These are phyloP conservation scores for Eupsittula cactorum DNA, from an alignment of 2,113 vertebrate species.

Conservation along the genomic window DNA sequence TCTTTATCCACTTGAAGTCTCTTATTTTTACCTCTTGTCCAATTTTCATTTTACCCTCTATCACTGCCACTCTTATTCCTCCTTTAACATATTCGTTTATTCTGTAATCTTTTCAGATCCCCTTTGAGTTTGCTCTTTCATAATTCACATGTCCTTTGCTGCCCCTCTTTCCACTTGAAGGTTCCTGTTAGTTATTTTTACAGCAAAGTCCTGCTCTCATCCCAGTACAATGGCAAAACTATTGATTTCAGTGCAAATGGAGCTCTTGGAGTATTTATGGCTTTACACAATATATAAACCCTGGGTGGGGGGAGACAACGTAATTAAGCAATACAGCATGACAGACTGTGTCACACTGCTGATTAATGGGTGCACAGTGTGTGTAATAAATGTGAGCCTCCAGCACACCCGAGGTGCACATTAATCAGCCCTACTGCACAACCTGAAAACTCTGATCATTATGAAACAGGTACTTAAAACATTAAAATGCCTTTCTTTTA, in stretches of 20 bases:
- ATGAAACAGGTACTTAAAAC: slow-evolving; percentile 32
- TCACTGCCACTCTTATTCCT: not conserved
- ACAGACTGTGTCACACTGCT: not conserved
- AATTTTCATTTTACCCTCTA: slow-evolving; percentile 21
- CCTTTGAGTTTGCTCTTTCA: not conserved
- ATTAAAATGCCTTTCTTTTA: slow-evolving; percentile 35
- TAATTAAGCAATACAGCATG: slow-evolving; percentile 18
- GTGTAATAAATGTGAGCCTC: slow-evolving; percentile 30
- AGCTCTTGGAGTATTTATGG: slow-evolving; percentile 41
- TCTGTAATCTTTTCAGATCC: slow-evolving; percentile 22
- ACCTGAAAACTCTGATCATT: not conserved
- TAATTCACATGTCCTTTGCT: not conserved
- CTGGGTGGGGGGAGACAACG: not conserved
- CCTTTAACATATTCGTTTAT: slow-evolving; percentile 18
- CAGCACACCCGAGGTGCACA: slow-evolving; percentile 3
- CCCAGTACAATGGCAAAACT: not conserved
- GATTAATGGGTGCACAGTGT: not conserved
- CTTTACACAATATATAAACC: not conserved
- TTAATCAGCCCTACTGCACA: slow-evolving; percentile 1
- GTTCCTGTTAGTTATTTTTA: not conserved
- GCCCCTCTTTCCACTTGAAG: not conserved
- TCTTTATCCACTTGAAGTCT: slow-evolving; percentile 30
- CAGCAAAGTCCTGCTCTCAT: not conserved
- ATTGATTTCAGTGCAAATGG: slow-evolving; percentile 23
- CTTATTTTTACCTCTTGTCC: slow-evolving; percentile 14